Evolutionary conservation across 2,113 vertebrate genomes (phyloP), one percentile per base, ranked within the genome.

Genomic region (Epinephelus lanceolatus): DNA sequence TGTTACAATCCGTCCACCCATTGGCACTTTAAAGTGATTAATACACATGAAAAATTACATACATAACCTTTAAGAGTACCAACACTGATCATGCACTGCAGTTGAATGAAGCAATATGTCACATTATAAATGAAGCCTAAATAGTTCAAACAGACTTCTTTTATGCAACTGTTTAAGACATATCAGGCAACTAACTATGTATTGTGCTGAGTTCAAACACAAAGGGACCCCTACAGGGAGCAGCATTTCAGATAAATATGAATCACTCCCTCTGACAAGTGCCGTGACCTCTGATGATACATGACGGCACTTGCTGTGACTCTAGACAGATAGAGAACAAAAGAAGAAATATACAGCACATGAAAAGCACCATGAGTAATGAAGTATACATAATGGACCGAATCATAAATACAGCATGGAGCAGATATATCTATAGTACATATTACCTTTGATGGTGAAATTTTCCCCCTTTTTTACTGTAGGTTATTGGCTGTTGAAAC

Each of bases 201-300:
- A 61, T 67, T 76, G 83, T 77, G 68, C 57, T 33, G 66, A 85
- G 87, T 82, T 85, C 80, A 91, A 85, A 88, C 84, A 47, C 65
- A 82, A n/a, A 17, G 25, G 1, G 72, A 77, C 42, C 69, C 40
- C 76, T 89, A 49, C 57, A 59, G 69, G 59, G 65, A 72, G 42
- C 77, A 21, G 12, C 10, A 15, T 33, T 76, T 83, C 47, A 63
- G 61, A 76, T 76, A 14, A 56, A 12, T 59, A 83, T 88, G 74
- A 90, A 87, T 88, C 85, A 85, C 61, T 75, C 8, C 53, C n/a
- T 76, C 71, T 65, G 70, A 80, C 79, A 70, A 61, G 80, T 55
- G 75, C 55, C 37, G 3, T 69, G 71, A 86, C 71, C 72, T 71
- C 67, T 66, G 37, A 72, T 89, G 89, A 92, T 84, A 75, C 77